Percentiles rank a stretch among this genome's conserved stretches.
These are phyloP conservation scores for Macrobrachium rosenbergii DNA, from an alignment of 1,140 invertebrate species.

Conservation along the genomic window DNA sequence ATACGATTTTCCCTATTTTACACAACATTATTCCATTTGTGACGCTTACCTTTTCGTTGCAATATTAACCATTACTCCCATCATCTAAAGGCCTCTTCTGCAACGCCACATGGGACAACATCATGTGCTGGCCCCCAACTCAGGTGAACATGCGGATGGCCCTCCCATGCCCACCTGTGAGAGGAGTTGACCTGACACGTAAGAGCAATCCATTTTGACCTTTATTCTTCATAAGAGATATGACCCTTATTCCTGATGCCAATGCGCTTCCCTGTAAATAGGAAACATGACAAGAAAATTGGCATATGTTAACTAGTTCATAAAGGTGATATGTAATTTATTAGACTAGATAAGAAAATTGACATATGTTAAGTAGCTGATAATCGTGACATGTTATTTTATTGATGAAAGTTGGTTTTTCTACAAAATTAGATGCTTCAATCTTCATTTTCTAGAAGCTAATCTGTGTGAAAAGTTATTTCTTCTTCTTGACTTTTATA, in stretches of 20 bases:
- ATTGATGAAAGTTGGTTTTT: too few species aligned
- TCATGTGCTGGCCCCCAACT: slow-evolving; percentile 84
- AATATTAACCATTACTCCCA: neutral
- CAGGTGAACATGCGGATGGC: slow-evolving; percentile 70
- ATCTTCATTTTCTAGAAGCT: too few species aligned
- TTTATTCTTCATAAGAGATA: neutral
- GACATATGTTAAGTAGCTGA: too few species aligned
- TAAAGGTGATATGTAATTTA: too few species aligned
- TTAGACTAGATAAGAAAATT: too few species aligned
- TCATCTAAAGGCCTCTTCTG: slow-evolving; percentile 16
- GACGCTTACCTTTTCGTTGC: neutral
- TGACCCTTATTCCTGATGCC: too few species aligned
- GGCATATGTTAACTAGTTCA: too few species aligned
- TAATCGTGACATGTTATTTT: too few species aligned
- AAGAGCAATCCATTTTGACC: slow-evolving; percentile 70
- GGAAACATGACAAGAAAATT: too few species aligned
- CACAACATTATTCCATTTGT: neutral
- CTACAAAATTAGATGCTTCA: too few species aligned
- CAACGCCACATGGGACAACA: slow-evolving; percentile 77
- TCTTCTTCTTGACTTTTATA: neutral
- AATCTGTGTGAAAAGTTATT: neutral
- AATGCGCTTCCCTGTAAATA: too few species aligned
- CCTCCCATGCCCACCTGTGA: slow-evolving; percentile 79
- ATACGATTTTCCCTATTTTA: neutral
- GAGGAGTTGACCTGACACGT: slow-evolving; percentile 82